phyloP scores from a whole-genome alignment of 2,888 invertebrate species.

The Electrophaes corylata region DNA sequence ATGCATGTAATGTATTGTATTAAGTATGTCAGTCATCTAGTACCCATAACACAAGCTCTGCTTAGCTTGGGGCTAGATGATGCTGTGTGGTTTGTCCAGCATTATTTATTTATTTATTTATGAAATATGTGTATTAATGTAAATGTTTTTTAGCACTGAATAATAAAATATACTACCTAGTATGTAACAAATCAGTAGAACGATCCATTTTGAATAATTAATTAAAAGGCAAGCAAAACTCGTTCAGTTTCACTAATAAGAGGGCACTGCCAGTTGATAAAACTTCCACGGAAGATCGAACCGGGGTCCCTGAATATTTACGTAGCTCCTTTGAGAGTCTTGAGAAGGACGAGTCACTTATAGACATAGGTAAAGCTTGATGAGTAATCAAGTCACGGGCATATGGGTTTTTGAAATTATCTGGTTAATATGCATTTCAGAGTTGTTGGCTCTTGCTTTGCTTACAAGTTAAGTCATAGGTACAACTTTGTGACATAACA shows the following conservation, averaged over 20 bases:
- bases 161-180: background rate
- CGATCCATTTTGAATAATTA: conserved; percentile 9
- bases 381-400: conserved; percentile 58
- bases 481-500: too few relatives aligned
- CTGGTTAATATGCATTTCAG: background rate
- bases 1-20: too few relatives aligned
- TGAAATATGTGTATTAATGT: too few relatives aligned
- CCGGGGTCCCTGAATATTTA: conserved; percentile 77
- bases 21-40: too few relatives aligned
- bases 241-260: conserved; percentile 35
- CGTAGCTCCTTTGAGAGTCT: conserved; percentile 69
- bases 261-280: conserved; percentile 33
- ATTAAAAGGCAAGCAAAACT: conserved; percentile 22
- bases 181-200: background rate
- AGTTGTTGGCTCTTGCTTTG: background rate
- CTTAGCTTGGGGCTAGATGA: too few relatives aligned
- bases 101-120: too few relatives aligned
- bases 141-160: too few relatives aligned
- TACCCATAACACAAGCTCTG: too few relatives aligned
- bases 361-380: conserved; percentile 67
- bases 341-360: conserved; percentile 70
- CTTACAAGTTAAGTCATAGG: background rate
- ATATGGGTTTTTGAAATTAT: conserved; percentile 1
- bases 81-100: too few relatives aligned
- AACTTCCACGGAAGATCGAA: conserved; percentile 54